Percentiles rank a stretch among this genome's conserved stretches.
These are phyloP conservation scores for Apoda limacodes DNA, from an alignment of 2,888 invertebrate genomes.

Conservation along the genomic window DNA sequence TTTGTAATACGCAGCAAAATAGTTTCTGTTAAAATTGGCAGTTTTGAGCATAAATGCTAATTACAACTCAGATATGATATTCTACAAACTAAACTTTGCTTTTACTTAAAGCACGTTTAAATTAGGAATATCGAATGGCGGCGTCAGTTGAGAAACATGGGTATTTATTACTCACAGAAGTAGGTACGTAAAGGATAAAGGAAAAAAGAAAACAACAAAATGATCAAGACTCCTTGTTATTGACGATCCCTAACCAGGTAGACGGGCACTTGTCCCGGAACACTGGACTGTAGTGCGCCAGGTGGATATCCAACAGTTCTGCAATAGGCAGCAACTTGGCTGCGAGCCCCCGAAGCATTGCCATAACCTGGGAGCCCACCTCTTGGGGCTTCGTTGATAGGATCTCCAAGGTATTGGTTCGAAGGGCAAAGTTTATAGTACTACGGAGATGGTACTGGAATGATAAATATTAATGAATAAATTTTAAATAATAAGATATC, in stretches of 20 bases:
- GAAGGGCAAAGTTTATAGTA: slow-evolving; percentile 46
- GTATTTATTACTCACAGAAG: too few relatives aligned
- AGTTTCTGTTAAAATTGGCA: too few relatives aligned
- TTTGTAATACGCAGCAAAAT: too few relatives aligned
- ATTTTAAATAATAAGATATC: too few relatives aligned
- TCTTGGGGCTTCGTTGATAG: slow-evolving; percentile 42
- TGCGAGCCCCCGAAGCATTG: slow-evolving; percentile 41
- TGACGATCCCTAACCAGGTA: slow-evolving; percentile 54
- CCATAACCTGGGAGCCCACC: slow-evolving; percentile 44
- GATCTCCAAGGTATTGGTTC: slow-evolving; percentile 31
- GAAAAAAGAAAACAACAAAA: slow-evolving; percentile 3
- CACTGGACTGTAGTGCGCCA: slow-evolving; percentile 48
- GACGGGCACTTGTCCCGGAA: slow-evolving; percentile 49
- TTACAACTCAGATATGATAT: too few relatives aligned
- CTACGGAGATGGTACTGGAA: slow-evolving; percentile 48
- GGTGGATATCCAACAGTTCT: slow-evolving; percentile 47
- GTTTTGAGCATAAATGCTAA: too few relatives aligned
- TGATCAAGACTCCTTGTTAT: slow-evolving; percentile 38
- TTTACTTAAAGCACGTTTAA: too few relatives aligned
- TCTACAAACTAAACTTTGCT: too few relatives aligned
- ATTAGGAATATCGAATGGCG: too few relatives aligned
- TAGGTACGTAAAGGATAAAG: too few relatives aligned
- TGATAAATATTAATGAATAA: too few relatives aligned
- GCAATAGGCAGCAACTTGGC: slow-evolving; percentile 40
- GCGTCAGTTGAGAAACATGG: too few relatives aligned